These are phyloP conservation scores for Carpatolechia fugitivella DNA, from an alignment of 2,888 invertebrate genomes.

Conservation along the genomic window DNA sequence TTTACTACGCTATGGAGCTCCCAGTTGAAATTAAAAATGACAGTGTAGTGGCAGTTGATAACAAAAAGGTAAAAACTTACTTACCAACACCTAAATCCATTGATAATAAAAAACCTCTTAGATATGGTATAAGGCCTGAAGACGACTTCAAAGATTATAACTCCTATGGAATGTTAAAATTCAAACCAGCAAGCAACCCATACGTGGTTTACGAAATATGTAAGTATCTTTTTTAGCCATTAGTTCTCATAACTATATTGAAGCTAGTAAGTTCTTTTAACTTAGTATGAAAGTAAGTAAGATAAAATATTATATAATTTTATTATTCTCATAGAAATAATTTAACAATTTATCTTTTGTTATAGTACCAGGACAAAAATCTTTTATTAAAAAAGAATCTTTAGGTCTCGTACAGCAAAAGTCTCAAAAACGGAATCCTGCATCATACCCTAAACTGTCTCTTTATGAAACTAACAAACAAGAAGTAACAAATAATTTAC, in stretches of 20 bases:
- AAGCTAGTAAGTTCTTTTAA: no score
- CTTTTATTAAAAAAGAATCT: background rate
- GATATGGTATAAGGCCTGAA: no score
- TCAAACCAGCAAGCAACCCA: background rate
- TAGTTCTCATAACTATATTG: no score
- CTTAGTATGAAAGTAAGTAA: no score
- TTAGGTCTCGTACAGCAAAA: background rate
- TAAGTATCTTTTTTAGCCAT: constrained; percentile 40
- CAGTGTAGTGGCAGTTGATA: background rate
- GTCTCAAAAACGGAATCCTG: background rate
- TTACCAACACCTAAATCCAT: no score
- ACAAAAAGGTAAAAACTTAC: no score
- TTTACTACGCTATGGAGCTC: background rate
- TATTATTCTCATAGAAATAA: background rate
- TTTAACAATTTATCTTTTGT: background rate
- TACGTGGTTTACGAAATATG: constrained; percentile 52
- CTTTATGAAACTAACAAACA: background rate
- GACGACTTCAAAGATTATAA: no score
- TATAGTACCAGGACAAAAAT: background rate
- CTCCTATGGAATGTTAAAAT: no score
- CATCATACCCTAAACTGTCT: background rate
- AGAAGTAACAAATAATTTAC: background rate
- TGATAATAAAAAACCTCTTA: background rate
- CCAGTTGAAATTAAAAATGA: background rate
- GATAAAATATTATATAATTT: no score